Percentiles rank a stretch among this genome's conserved stretches.
Conservation (phyloP, 2,888 invertebrate genomes). For the Apamea crenata region DNA sequence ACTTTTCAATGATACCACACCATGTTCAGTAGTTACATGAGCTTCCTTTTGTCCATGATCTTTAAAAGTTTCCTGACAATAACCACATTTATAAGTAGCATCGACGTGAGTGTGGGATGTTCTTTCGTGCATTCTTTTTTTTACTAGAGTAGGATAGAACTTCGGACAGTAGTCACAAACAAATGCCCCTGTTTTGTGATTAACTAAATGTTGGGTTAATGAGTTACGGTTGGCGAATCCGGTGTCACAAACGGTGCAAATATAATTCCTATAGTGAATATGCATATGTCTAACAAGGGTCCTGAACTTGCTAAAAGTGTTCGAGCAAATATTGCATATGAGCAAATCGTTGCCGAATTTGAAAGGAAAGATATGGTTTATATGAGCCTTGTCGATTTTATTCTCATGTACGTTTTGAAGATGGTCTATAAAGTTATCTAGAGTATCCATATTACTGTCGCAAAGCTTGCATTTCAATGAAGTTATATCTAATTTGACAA, state of each 20-base stretch:
- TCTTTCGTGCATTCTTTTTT: conserved; percentile 80
- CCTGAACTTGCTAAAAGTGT: conserved; percentile 55
- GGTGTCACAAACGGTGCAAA: conserved; percentile 69
- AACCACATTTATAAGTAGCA: conserved; percentile 68
- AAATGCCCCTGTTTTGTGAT: conserved; percentile 71
- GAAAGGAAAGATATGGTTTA: conserved; percentile 75
- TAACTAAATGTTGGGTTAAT: conserved; percentile 58
- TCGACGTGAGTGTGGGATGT: conserved; percentile 63
- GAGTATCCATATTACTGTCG: conserved; percentile 45
- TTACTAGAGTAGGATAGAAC: conserved; percentile 78
- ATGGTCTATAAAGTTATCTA: conserved; percentile 66
- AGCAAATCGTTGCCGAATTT: conserved; percentile 69
- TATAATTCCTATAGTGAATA: conserved; percentile 72
- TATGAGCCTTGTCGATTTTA: conserved; percentile 66
- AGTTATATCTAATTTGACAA: conserved; percentile 78
- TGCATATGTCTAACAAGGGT: conserved; percentile 75
- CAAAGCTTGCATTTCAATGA: conserved; percentile 60
- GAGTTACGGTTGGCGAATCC: conserved; percentile 73
- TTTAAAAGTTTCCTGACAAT: conserved; percentile 73
- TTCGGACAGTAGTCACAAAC: conserved; percentile 81
- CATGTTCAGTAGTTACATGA: conserved; percentile 69
- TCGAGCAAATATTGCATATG: conserved; percentile 53
- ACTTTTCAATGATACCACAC: conserved; percentile 54
- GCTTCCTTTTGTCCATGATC: conserved; percentile 68
- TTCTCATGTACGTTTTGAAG: conserved; percentile 63